phyloP scores from a whole-genome alignment of 2,888 invertebrate genomes.

The Tetragonula carbonaria region DNA sequence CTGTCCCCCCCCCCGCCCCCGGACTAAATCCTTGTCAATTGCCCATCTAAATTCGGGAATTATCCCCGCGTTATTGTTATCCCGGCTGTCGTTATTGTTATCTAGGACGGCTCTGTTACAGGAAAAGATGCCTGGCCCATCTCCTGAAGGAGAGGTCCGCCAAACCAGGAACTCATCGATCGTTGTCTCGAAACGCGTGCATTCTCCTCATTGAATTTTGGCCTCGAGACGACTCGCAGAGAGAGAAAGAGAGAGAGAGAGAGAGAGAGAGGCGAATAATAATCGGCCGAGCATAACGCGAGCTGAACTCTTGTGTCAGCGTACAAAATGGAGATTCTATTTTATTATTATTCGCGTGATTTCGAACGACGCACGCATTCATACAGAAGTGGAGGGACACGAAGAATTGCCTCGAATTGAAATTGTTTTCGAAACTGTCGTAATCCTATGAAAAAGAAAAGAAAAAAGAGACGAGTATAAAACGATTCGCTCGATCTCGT shows the following conservation, averaged over 20 bases:
- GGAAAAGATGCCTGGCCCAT: neutral
- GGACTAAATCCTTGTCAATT: slow-evolving; percentile 53
- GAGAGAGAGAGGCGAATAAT: no score
- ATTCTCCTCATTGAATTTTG: neutral
- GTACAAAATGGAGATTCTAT: neutral
- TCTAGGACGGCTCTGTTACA: neutral
- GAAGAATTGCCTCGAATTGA: no score
- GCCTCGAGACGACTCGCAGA: neutral
- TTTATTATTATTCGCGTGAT: neutral
- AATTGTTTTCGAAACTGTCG: no score
- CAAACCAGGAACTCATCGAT: neutral
- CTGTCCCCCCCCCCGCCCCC: neutral
- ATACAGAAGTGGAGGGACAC: no score
- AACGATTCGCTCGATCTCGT: no score
- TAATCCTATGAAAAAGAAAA: no score
- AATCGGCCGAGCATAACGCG: no score
- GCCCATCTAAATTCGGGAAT: slow-evolving; percentile 59
- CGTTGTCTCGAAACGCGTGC: neutral
- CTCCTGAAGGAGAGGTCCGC: neutral
- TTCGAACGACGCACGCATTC: neutral
- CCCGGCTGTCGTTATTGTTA: slow-evolving; percentile 16
- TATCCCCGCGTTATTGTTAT: slow-evolving; percentile 53
- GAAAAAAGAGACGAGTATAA: no score
- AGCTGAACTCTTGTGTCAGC: neutral
- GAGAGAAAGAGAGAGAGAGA: no score